phyloP scores from a whole-genome alignment of 2,113 vertebrate species.

The Saimiri boliviensis region DNA sequence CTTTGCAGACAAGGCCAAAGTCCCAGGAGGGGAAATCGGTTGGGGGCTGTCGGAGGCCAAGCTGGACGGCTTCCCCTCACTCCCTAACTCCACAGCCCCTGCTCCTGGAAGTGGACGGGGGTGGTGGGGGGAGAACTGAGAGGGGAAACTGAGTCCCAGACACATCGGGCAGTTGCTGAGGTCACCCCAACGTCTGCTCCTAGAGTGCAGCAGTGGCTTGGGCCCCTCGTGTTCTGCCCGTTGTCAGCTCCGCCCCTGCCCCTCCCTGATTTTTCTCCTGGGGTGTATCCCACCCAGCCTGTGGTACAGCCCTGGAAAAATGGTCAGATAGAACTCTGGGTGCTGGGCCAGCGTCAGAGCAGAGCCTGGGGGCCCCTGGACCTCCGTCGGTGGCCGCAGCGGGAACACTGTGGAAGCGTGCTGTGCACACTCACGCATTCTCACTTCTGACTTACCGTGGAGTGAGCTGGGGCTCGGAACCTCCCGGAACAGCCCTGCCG shows the following conservation, averaged over 20 bases:
- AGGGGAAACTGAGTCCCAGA: neutral
- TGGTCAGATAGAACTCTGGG: neutral
- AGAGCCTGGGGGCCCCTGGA: neutral
- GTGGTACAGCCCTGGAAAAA: neutral
- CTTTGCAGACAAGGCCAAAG: neutral
- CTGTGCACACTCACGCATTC: accelerated
- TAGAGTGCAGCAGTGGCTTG: too few species aligned
- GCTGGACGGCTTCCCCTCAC: too few species aligned
- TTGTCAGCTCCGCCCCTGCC: neutral
- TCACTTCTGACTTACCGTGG: neutral
- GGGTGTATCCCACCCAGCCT: too few species aligned
- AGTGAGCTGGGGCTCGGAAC: neutral
- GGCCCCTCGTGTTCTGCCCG: too few species aligned
- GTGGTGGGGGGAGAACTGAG: neutral
- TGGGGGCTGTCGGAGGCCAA: neutral
- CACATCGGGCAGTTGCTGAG: accelerated
- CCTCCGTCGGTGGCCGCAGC: accelerated
- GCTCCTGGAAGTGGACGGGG: too few species aligned
- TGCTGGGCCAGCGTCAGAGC: accelerated
- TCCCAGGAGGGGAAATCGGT: accelerated
- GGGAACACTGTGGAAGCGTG: neutral
- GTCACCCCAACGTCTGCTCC: too few species aligned
- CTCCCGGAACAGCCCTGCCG: neutral
- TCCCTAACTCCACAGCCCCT: neutral
- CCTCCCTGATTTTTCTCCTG: neutral